Conservation (phyloP, 2,797 vertebrate species). For the Enteromius paludinosus region DNA sequence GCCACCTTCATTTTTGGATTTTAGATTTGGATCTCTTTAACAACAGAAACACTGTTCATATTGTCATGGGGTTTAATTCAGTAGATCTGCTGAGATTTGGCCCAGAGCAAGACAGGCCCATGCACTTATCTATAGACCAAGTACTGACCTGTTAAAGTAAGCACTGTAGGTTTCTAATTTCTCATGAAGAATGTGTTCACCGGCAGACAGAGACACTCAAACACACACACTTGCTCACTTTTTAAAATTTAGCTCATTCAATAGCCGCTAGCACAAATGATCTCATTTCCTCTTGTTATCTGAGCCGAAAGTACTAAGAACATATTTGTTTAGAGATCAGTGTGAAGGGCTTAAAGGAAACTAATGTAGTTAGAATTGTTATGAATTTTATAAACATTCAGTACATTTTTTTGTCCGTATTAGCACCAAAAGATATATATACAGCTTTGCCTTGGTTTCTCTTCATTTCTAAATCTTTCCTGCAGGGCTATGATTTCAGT, state of each 20-base stretch:
- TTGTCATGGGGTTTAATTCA: conserved; percentile 5
- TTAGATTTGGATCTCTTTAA: too few species aligned
- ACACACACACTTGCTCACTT: conserved; percentile 26
- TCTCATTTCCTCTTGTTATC: conserved; percentile 48
- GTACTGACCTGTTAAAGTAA: conserved; percentile 54
- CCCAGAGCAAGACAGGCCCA: conserved; percentile 31
- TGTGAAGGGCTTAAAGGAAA: conserved; percentile 20
- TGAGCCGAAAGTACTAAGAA: conserved; percentile 39
- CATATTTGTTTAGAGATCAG: conserved; percentile 36
- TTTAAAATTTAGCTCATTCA: conserved; percentile 31
- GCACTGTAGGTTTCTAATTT: conserved; percentile 54
- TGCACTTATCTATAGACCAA: conserved; percentile 53
- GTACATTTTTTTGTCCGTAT: background rate
- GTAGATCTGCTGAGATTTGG: conserved; percentile 22
- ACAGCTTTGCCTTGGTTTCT: conserved; percentile 15
- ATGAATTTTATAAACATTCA: conserved; percentile 8
- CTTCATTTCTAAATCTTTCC: background rate
- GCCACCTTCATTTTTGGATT: background rate
- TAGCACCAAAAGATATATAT: background rate
- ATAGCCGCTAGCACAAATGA: conserved; percentile 49
- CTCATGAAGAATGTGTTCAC: conserved; percentile 49
- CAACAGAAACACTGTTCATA: background rate
- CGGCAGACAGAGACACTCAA: conserved; percentile 45
- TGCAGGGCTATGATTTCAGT: background rate
- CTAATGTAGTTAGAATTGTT: conserved; percentile 12